Evolutionary conservation across 2,797 vertebrate species (phyloP), one percentile per base, ranked within the genome.

Genomic region (Cirrhinus mrigala): DNA sequence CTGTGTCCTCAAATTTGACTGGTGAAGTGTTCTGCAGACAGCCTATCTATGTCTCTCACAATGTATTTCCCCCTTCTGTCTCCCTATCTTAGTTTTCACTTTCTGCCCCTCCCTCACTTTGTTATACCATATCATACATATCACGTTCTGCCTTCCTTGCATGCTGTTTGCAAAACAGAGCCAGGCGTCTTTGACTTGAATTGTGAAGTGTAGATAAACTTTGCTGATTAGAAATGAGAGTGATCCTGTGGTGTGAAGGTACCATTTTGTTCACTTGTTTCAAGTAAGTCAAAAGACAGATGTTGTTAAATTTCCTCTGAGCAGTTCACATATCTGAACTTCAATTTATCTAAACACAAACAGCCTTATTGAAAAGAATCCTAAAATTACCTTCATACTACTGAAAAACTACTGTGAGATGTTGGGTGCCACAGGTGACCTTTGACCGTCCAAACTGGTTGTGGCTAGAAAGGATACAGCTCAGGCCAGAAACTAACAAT

Each of bases 111-210:
- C 40, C 1, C 7, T 29, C 64, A 69, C 44, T 85, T 62, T 81
- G 48, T 58, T 44, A 79, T 15, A 76, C 74, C 84, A 50, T 66
- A 33, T 66, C 29, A 33, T 33, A 66, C 29, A 66, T 33, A 66
- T 66, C 64, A 27, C 40, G 22, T n/a, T 66, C 22, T 3, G 79
- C 54, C 20, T 79, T 18, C 16, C 48, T 70, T 62, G 11, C 33
- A 52, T 4, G 16, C 40, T 66, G 44, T 75, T 76, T 76, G 82
- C 81, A 66, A 66, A 75, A 83, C 64, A 74, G 11, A 82, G 18
- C 12, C 11, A 64, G 24, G 16, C 14, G 1, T 75, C 14, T 75
- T 37, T 66, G 58, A 83, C 44, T 11, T 60, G 16, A 60, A 5
- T 9, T 15, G 14, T 37, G 6, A 46, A 20, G 11, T 11, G 2